phyloP scores from a whole-genome alignment of 2,113 vertebrate genomes.

The Coturnix japonica region DNA sequence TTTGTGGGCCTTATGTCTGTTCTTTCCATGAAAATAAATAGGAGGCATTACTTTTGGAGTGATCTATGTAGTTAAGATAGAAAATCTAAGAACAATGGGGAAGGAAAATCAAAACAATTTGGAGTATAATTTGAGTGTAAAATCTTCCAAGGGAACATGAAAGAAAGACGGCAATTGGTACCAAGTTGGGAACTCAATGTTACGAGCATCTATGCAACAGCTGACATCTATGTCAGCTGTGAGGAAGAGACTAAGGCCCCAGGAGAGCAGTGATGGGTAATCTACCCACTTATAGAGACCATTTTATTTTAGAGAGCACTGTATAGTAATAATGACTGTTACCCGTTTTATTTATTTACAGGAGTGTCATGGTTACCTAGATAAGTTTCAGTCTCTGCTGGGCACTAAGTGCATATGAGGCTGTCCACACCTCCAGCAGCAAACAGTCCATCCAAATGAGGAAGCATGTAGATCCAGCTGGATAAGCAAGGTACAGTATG shows the following conservation, averaged over 20 bases:
- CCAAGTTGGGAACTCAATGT: conserved; percentile 17
- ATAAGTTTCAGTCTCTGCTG: not conserved
- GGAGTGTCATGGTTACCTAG: not conserved
- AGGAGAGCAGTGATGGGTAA: not conserved
- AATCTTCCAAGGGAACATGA: not conserved
- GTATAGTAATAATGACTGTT: not conserved
- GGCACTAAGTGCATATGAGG: not conserved
- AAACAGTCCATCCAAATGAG: not conserved
- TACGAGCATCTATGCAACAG: not conserved
- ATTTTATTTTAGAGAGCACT: not conserved
- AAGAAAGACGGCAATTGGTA: conserved; percentile 7
- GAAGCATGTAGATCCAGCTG: not conserved
- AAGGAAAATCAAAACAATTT: not conserved
- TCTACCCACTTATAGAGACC: conserved; percentile 42
- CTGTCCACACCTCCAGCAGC: not conserved
- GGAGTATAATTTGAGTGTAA: not conserved
- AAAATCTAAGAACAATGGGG: not conserved
- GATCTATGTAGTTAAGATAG: not conserved
- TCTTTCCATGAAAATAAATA: too few species aligned
- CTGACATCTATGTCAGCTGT: not conserved
- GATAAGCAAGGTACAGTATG: not conserved
- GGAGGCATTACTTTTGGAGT: too few species aligned
- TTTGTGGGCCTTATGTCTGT: too few species aligned
- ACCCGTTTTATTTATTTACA: conserved; percentile 43
- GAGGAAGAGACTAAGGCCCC: not conserved